phyloP scores from a whole-genome alignment of 2,888 invertebrate genomes.

The Nebria brevicollis region DNA sequence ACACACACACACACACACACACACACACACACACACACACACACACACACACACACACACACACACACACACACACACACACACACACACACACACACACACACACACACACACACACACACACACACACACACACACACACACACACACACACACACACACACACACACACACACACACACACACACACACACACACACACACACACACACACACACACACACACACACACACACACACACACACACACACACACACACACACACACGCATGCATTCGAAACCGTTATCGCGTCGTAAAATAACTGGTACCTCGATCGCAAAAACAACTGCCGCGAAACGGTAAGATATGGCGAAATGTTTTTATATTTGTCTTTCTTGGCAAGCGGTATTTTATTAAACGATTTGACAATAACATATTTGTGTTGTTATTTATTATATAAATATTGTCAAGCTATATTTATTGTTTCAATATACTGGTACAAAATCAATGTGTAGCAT shows the following conservation, averaged over 20 bases:
- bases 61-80: conserved; percentile 25
- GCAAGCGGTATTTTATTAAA: neutral
- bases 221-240: conserved; percentile 25
- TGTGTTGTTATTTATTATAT: neutral
- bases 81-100: conserved; percentile 25
- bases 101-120: conserved; percentile 25
- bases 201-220: conserved; percentile 25
- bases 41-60: conserved; percentile 25
- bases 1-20: conserved; percentile 25
- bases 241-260: conserved; percentile 22
- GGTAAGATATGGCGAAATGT: neutral
- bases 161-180: conserved; percentile 25
- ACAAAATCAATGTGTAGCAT: no score
- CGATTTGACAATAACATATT: neutral
- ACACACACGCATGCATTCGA: conserved; percentile 7
- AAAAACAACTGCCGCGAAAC: neutral
- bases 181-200: conserved; percentile 25
- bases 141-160: conserved; percentile 25
- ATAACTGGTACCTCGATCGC: neutral
- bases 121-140: conserved; percentile 25
- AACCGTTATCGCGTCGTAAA: neutral
- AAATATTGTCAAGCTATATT: neutral
- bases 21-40: conserved; percentile 25
- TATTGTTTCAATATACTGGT: no score
- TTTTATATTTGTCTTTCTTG: neutral